Base-by-base conservation (phyloP, 2,113 vertebrate species). In the Pimephales promelas region DNA sequence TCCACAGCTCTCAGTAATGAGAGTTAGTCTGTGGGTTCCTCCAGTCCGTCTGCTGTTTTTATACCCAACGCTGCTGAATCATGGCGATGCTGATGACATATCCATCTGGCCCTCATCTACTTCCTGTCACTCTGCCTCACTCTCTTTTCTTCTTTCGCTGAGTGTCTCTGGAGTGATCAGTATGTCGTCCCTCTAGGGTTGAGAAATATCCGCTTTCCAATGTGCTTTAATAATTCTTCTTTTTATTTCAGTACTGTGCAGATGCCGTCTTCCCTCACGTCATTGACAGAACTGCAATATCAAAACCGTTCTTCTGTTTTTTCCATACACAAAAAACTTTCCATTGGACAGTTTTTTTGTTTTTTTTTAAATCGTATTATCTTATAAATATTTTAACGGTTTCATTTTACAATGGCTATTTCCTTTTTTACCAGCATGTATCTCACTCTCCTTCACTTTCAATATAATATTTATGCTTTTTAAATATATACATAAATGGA, bases 31-130 rank as follows among this genome's bases (percentile, higher is more conserved):
- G 26, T 80, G 28, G 20, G 28, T 52, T 81, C 62, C 45, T 68
- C 43, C 28, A 24, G 79, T 18, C 45, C 22, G 11, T 54, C 62
- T 64, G 62, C 45, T 40, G 20, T 81, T 43, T 54, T 81, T 13
- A 56, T 70, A 54, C 45, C 45, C 31, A 18, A 43, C 6, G 26
- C 61, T 80, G 78, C 78, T 80, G 78, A 80, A 80, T 80, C 78
- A 80, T 5, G 20, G 31, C 22, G 54, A 18, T 5, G 20, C 45
- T 81, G 79, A 81, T 81, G 79, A 71, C 22, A 36, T 34, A 70
- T 71, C 79, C 79, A 70, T 40, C 79, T 81, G 79, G 64, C 64
- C 47, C 31, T 81, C 79, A 70, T 81, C 49, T 81, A 81, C 64
- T 81, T 81, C 79, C 79, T 81, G 79, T 87, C 86, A n/a, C 13